Evolutionary conservation across 2,888 invertebrate species (phyloP).

Genomic region (Trileptium ribeirensis): DNA sequence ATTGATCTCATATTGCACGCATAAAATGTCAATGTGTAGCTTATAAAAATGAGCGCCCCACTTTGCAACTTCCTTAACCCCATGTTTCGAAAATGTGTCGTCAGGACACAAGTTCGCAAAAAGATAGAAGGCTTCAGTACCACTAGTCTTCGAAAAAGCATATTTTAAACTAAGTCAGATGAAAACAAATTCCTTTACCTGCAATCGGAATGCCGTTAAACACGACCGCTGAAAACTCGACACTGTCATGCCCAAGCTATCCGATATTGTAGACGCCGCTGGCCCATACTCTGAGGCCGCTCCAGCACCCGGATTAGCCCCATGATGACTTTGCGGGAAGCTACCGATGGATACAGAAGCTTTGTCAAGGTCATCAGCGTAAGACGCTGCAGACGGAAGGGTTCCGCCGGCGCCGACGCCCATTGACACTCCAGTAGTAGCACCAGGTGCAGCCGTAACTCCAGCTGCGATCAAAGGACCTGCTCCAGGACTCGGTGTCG

Average conservation of each 20-base stretch:
- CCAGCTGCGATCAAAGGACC: conserved; percentile 44
- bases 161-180: too few species aligned
- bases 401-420: conserved; percentile 47
- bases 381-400: conserved; percentile 27
- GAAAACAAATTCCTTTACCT: too few species aligned
- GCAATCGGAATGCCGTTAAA: not conserved
- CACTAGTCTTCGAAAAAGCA: too few species aligned
- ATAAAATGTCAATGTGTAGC: too few species aligned
- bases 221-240: not conserved
- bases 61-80: too few species aligned
- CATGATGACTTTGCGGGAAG: not conserved
- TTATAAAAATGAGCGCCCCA: too few species aligned
- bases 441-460: not conserved
- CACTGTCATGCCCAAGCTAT: conserved; percentile 36
- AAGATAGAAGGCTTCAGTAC: too few species aligned
- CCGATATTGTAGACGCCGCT: conserved; percentile 40
- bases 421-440: too few species aligned
- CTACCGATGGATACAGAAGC: conserved; percentile 3
- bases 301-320: not conserved
- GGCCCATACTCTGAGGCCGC: conserved; percentile 39
- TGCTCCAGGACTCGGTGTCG: too few species aligned
- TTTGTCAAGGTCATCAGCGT: conserved; percentile 33
- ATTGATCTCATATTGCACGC: too few species aligned
- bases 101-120: too few species aligned
- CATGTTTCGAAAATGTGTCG: too few species aligned